Evolutionary conservation across 2,888 invertebrate genomes (phyloP), one percentile per base, ranked within the genome.

Genomic region (Leptarthrus brevirostris): DNA sequence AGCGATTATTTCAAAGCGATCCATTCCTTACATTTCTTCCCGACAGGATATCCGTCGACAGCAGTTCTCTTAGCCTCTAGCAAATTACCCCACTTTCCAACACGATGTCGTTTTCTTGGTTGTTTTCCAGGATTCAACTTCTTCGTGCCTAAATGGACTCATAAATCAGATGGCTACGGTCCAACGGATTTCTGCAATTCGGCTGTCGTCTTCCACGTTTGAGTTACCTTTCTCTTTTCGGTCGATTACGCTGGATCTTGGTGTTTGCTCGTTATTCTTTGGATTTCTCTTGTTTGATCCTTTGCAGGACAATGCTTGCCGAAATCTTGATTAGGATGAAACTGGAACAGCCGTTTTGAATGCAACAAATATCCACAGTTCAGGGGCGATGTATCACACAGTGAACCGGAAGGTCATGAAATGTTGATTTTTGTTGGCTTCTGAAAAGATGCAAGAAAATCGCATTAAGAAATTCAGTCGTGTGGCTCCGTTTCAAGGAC

Each of bases 1-100:
- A 18, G 36, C 16, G 52, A 52, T 69, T 69, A 52, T 24, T 22
- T 16, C 18, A 52, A 26, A 52, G 20, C 36, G 22, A 30, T 69
- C 69, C 69, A 69, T 69, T 30, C 49, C 36, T 69, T 20, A 30
- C 52, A 69, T 49, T 69, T 69, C 69, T 26, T 22, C 36, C 18
- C 8, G 18, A 20, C 1, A 18, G 18, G 20, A 20, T 34, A 20
- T 34, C 18, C 12, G 58, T 40, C 10, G 3, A 12, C 40, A 40
- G 36, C 40, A 36, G 36, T 26, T 16, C 26, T 16, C 1, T n/a
- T 26, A 26, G 54, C n/a, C 26, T 14, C n/a, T 14, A 16, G 30
- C 16, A 30, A 36, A 58, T 34, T 12, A 58, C 34, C 30, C 16
- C 24, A 36, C n/a, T 40, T n/a, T 12, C n/a, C 40, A n/a, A 40